These are phyloP conservation scores for Diplosoma virens DNA, from an alignment of 23 tunicate species.

Conservation along the genomic window DNA sequence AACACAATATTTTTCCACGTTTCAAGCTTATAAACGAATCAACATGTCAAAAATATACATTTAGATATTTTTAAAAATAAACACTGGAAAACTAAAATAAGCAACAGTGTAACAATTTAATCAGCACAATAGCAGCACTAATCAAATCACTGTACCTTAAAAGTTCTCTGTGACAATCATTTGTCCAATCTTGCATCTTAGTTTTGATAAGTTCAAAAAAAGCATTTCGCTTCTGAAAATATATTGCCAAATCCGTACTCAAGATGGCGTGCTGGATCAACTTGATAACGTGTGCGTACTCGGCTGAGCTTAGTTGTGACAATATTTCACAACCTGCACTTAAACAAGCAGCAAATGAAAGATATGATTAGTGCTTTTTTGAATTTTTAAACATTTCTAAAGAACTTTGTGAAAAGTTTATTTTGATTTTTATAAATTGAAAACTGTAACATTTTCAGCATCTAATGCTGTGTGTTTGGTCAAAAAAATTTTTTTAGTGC, in stretches of 20 bases:
- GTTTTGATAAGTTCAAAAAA: constrained; percentile 53
- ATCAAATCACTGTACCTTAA: constrained; percentile 40
- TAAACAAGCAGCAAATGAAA: no score
- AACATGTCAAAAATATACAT: no score
- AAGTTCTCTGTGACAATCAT: constrained; percentile 40
- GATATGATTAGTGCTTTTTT: no score
- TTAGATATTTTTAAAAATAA: no score
- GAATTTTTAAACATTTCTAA: no score
- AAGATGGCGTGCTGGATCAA: constrained; percentile 84
- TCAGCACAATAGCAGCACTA: not conserved
- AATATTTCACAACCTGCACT: constrained; percentile 86
- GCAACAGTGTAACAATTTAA: not conserved
- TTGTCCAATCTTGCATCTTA: constrained; percentile 50
- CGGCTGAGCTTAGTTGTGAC: constrained; percentile 64
- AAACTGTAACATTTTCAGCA: no score
- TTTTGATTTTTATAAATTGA: no score
- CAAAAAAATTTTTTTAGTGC: no score
- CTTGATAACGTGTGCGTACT: constrained; percentile 73
- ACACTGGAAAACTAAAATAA: not conserved
- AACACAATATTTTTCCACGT: no score
- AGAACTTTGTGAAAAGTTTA: no score
- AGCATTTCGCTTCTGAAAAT: constrained; percentile 59
- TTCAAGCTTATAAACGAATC: no score
- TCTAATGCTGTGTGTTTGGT: no score
- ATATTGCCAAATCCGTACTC: constrained; percentile 88